These are phyloP conservation scores for Dascillus cervinus DNA, from an alignment of 2,888 invertebrate species.

Conservation along the genomic window DNA sequence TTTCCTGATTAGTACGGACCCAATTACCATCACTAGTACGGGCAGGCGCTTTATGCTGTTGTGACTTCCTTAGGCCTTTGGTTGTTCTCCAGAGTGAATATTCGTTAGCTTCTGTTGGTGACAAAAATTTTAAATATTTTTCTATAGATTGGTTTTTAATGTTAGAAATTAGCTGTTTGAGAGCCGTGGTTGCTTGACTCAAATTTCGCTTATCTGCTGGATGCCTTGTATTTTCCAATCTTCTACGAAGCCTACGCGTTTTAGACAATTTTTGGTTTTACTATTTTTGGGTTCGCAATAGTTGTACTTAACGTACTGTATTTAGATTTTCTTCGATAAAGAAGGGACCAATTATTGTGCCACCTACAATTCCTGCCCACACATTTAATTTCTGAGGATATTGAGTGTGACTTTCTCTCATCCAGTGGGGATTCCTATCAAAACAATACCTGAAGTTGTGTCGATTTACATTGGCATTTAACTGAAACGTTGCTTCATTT, in stretches of 20 bases:
- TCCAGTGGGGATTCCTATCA: conserved; percentile 2
- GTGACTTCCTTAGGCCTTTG: not conserved
- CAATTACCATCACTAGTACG: not conserved
- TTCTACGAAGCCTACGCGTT: not conserved
- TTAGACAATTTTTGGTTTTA: not conserved
- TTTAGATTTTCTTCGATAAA: too few relatives aligned
- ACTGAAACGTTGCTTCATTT: too few relatives aligned
- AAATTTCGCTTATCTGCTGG: not conserved
- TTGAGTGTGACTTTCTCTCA: not conserved
- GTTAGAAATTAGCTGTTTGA: not conserved
- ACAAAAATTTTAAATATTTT: not conserved
- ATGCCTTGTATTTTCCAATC: not conserved
- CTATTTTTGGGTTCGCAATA: too few relatives aligned
- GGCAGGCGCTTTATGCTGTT: not conserved
- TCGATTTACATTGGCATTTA: too few relatives aligned
- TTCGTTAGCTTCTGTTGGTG: not conserved
- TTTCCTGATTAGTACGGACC: not conserved
- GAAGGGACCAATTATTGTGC: too few relatives aligned
- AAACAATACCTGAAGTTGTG: too few relatives aligned
- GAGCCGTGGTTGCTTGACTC: not conserved
- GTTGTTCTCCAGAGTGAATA: not conserved
- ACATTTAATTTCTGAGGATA: not conserved
- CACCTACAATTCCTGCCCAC: not conserved
- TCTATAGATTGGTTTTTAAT: not conserved
- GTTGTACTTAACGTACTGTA: too few relatives aligned